Evolutionary conservation across 2,888 invertebrate species (phyloP).

Genomic region (Argyresthia albistria): DNA sequence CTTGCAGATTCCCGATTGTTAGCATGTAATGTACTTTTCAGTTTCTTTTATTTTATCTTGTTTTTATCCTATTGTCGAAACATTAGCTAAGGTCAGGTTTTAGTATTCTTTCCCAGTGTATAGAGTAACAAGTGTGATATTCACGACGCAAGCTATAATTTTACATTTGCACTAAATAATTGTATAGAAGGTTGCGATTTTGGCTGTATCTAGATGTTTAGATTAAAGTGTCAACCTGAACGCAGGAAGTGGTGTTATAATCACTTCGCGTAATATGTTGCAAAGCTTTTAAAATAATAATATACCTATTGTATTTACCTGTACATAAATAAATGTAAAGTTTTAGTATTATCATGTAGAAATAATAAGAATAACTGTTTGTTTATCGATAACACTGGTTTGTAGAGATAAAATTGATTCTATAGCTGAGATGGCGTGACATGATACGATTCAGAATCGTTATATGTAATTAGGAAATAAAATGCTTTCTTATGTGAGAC

Average conservation of each 20-base stretch:
- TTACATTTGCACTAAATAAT: neutral
- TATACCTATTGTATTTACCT: conserved; percentile 41
- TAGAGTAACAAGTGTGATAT: conserved; percentile 59
- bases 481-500: conserved; percentile 28
- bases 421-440: conserved; percentile 31
- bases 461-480: conserved; percentile 16
- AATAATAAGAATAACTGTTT: conserved; percentile 29
- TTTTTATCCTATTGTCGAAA: too few species aligned
- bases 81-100: conserved; percentile 4
- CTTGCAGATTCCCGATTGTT: too few species aligned
- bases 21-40: neutral
- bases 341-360: conserved; percentile 30
- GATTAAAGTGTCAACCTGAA: conserved; percentile 18
- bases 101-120: conserved; percentile 47
- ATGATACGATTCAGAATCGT: conserved; percentile 55
- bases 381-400: neutral
- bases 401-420: conserved; percentile 19
- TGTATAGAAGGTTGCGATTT: conserved; percentile 22
- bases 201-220: conserved; percentile 26
- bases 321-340: conserved; percentile 39
- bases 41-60: conserved; percentile 21
- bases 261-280: conserved; percentile 40
- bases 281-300: conserved; percentile 39
- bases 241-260: conserved; percentile 58
- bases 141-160: conserved; percentile 15